phyloP scores from a whole-genome alignment of 2,113 vertebrate genomes.

The Ptilorrhoa leucosticta region DNA sequence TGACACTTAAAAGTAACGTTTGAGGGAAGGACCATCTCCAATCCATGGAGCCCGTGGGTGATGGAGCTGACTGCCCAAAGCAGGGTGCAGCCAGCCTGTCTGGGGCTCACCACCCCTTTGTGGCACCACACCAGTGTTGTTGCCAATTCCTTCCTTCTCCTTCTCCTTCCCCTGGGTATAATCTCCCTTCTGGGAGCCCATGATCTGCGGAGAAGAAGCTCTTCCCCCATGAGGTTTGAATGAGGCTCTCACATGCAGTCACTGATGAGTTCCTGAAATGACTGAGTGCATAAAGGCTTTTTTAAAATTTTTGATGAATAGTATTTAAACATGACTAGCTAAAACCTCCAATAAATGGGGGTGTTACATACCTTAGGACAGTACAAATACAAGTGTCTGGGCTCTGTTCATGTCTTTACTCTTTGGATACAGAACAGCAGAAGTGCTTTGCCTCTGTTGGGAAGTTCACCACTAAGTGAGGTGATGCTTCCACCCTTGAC shows the following conservation, averaged over 20 bases:
- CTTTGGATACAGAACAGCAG: background rate
- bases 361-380: background rate
- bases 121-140: accelerated
- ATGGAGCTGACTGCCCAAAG: background rate
- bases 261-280: background rate
- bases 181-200: background rate
- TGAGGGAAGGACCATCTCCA: background rate
- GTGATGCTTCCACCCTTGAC: background rate
- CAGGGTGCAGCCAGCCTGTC: background rate
- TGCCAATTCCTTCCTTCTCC: background rate
- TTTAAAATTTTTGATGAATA: background rate
- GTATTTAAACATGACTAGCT: slow-evolving; percentile 2
- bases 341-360: background rate
- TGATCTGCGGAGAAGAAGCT: background rate
- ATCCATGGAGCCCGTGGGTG: accelerated
- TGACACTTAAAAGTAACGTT: background rate
- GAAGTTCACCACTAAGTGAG: background rate
- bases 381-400: background rate
- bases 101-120: background rate
- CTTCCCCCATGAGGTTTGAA: background rate
- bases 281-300: background rate
- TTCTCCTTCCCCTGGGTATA: accelerated
- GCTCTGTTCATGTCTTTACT: background rate
- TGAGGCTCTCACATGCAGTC: accelerated
- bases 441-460: background rate